Base-by-base conservation (phyloP, 2,797 vertebrate genomes). In the Parambassis ranga region DNA sequence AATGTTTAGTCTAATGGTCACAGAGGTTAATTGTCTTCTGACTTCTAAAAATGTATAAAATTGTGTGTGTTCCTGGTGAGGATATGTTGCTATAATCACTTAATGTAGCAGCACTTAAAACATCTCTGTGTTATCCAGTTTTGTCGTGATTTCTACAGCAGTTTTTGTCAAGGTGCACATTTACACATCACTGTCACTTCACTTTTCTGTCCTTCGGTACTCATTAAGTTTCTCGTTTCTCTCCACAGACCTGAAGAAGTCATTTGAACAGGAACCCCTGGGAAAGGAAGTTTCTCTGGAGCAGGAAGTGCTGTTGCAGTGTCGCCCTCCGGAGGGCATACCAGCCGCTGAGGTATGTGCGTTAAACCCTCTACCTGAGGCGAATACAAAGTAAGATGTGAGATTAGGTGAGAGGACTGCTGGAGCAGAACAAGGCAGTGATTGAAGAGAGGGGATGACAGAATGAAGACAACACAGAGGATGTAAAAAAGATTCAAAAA, bases 281-380 rank as follows among this genome's bases (percentile, higher is more conserved):
- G 96, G 96, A 39, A 98, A 98, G 68, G 96, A 98, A 87, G 96
- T 98, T 1, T 95, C 95, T 26, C 82, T 98, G 87, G 95, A 98
- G 65, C 96, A 98, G 88, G 96, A 98, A 82, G 96, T 98, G 38
- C 90, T 98, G 51, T 89, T 98, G 11, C 96, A 98, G 83, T 98
- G 96, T 81, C 95, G 96, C 22, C 96, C 96, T 69, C 96, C 96
- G 0, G 95, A 96, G 92, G 96, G 96, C 65, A 95, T 97, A 68
- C 96, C 96, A 1, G 91, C 93, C 33, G 96, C 96, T 2, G 96
- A 98, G 93, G 96, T 96, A 87, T 0, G 69, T 72, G 57, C 35
- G 3, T 47, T 52, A 57, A 67, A n/a, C n/a, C 36, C 59, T 80
- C 55, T 18, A 49, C 58, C 32, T 33, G 41, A 52, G 7, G 16